Evolutionary conservation across 2,113 vertebrate genomes (phyloP).

Genomic region (Pteropus alecto): DNA sequence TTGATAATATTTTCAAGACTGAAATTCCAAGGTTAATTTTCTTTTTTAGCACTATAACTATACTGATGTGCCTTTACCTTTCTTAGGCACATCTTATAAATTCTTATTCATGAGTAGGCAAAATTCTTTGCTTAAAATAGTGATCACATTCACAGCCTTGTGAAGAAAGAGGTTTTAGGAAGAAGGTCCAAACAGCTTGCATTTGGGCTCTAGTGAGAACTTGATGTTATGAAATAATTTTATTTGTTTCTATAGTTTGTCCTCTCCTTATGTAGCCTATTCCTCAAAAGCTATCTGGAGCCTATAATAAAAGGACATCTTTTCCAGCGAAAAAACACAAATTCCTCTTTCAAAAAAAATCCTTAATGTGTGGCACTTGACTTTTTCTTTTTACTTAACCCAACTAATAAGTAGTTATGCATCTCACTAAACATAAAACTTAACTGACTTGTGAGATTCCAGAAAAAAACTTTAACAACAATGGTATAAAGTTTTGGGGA

Average conservation of each 20-base stretch:
- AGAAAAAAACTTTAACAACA: neutral
- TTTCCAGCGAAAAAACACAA: conserved; percentile 5
- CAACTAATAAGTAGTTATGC: neutral
- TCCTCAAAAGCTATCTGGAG: neutral
- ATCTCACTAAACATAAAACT: conserved; percentile 31
- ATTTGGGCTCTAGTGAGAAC: neutral
- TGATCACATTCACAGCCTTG: neutral
- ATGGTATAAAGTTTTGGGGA: conserved; percentile 16
- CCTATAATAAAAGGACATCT: neutral
- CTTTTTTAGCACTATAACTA: neutral
- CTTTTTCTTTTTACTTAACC: neutral
- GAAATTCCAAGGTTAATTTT: neutral
- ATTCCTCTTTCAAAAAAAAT: conserved; percentile 1
- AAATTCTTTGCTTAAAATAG: conserved; percentile 12
- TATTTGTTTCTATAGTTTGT: neutral
- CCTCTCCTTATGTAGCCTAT: neutral
- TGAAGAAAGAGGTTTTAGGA: neutral
- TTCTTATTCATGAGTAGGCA: neutral
- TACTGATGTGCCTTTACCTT: neutral
- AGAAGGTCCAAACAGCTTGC: neutral
- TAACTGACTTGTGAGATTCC: neutral
- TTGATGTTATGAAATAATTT: neutral
- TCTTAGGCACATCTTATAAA: neutral
- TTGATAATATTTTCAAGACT: neutral
- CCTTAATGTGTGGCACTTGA: neutral